Evolutionary conservation across 2,888 invertebrate species (phyloP).

Genomic region (Drosophila greeni): DNA sequence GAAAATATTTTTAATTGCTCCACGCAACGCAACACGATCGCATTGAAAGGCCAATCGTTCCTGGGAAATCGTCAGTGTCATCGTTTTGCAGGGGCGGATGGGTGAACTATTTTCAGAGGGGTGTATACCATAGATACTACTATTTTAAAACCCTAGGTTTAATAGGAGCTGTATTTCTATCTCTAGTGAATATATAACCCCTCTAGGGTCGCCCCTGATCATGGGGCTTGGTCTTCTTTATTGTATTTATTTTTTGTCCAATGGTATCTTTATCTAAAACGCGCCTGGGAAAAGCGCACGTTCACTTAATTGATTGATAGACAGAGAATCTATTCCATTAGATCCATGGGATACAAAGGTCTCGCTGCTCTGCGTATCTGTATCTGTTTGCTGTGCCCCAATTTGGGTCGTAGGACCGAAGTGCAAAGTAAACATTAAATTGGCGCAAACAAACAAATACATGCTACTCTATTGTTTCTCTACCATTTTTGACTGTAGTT

Average conservation of each 20-base stretch:
- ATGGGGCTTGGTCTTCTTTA: constrained; percentile 41
- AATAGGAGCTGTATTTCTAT: too few species aligned
- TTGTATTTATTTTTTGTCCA: constrained; percentile 7
- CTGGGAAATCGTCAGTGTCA: constrained; percentile 62
- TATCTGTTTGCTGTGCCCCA: constrained; percentile 56
- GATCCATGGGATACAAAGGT: constrained; percentile 36
- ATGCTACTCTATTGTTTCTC: constrained; percentile 36
- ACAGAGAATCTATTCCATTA: constrained; percentile 42
- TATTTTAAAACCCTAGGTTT: too few species aligned
- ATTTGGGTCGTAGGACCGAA: constrained; percentile 50
- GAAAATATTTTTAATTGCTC: constrained; percentile 63
- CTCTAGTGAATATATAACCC: too few species aligned
- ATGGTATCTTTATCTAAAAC: constrained; percentile 60
- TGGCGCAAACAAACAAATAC: constrained; percentile 68
- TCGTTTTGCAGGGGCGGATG: constrained; percentile 18
- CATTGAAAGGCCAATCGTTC: constrained; percentile 44
- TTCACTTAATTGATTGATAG: constrained; percentile 60
- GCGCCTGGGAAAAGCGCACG: constrained; percentile 64
- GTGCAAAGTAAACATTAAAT: constrained; percentile 72
- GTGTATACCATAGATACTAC: too few species aligned
- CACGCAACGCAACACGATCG: constrained; percentile 43
- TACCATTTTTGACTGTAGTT: constrained; percentile 44
- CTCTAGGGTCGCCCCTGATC: not conserved
- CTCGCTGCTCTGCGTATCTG: constrained; percentile 28
- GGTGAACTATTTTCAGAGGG: not conserved